A percentile compares a stretch with the other conserved stretches of the same genome.
These are phyloP conservation scores for Drosophila sechellia DNA, from an alignment of 1,140 invertebrate genomes.

Conservation along the genomic window DNA sequence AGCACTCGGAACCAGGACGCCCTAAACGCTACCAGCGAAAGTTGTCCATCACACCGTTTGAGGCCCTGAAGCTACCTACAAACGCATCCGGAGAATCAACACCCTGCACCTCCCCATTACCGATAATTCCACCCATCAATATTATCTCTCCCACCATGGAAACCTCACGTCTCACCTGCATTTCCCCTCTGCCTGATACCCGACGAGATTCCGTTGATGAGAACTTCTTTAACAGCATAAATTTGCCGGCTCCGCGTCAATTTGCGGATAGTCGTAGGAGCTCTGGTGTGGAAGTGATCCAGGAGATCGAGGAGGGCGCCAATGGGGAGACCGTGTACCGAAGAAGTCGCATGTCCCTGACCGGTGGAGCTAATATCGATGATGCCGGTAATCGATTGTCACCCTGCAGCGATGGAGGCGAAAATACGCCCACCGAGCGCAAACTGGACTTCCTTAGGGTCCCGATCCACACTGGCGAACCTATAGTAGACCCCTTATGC, in stretches of 20 bases:
- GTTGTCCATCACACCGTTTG: conserved; percentile 77
- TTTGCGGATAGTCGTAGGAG: conserved; percentile 90
- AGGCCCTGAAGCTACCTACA: conserved; percentile 68
- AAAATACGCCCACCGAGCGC: conserved; percentile 57
- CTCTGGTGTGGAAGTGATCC: conserved; percentile 86
- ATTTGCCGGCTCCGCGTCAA: conserved; percentile 89
- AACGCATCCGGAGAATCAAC: conserved; percentile 86
- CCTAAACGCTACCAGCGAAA: conserved; percentile 85
- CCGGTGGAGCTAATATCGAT: conserved; percentile 74
- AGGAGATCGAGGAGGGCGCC: conserved; percentile 76
- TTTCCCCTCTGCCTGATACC: conserved; percentile 89
- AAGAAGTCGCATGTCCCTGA: conserved; percentile 68
- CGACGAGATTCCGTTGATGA: conserved; percentile 88
- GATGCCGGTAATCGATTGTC: conserved; percentile 74
- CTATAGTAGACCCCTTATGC: conserved; percentile 72
- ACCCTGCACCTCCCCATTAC: conserved; percentile 87
- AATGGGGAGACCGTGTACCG: conserved; percentile 71
- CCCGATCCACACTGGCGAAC: conserved; percentile 70
- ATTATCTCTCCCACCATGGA: conserved; percentile 84
- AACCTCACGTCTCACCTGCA: conserved; percentile 85
- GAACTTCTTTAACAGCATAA: conserved; percentile 85
- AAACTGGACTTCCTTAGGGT: conserved; percentile 79
- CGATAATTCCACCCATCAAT: conserved; percentile 85
- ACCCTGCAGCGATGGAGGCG: conserved; percentile 55
- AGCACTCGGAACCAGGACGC: conserved; percentile 90